These are phyloP conservation scores for Bombus turneri DNA, from an alignment of 1,140 invertebrate species.

Conservation along the genomic window DNA sequence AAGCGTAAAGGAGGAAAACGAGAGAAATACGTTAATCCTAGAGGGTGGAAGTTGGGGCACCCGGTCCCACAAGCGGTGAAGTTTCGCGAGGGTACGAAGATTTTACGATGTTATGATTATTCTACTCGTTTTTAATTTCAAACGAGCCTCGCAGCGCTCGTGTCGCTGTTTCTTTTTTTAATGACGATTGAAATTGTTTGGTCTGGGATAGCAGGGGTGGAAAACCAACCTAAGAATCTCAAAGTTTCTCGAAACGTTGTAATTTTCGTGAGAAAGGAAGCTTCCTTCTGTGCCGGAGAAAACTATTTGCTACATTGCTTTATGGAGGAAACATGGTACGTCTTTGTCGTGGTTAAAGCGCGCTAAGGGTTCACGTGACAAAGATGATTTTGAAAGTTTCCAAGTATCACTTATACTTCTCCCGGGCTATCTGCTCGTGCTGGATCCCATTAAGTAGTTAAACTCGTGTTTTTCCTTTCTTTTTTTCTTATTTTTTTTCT, in stretches of 20 bases:
- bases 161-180: slow-evolving; percentile 35
- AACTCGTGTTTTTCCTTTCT: background rate
- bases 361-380: slow-evolving; percentile 15
- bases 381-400: slow-evolving; percentile 28
- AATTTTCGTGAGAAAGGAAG: background rate
- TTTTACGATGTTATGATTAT: slow-evolving; percentile 47
- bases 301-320: background rate
- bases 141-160: slow-evolving; percentile 1
- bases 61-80: slow-evolving; percentile 14
- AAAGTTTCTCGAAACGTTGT: background rate
- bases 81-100: slow-evolving; percentile 31
- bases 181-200: slow-evolving; percentile 44
- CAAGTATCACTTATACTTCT: slow-evolving; percentile 21
- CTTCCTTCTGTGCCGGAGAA: background rate
- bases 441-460: slow-evolving; percentile 10
- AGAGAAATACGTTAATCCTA: background rate
- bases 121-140: slow-evolving; percentile 45
- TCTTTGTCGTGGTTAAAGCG: background rate
- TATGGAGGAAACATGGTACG: background rate
- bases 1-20: no score
- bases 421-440: background rate
- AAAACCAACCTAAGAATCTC: background rate
- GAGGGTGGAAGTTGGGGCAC: background rate
- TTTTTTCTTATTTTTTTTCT: background rate
- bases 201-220: background rate